Percentiles rank a stretch among this genome's conserved stretches.
Conservation (phyloP, 2,113 vertebrate genomes). For the Calidris pygmaea region DNA sequence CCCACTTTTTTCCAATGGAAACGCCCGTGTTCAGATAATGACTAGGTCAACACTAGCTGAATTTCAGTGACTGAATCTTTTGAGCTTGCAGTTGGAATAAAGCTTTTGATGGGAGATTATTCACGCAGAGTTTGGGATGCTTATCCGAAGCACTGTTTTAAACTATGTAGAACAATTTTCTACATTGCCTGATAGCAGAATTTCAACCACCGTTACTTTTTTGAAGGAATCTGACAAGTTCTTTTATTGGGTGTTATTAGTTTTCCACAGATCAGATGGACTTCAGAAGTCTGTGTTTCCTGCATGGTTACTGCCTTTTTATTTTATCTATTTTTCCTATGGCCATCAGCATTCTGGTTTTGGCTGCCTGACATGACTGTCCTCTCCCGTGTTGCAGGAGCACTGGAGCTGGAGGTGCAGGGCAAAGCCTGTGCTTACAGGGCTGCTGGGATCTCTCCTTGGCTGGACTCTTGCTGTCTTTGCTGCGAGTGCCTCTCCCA, state of each 20-base stretch:
- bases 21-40: background rate
- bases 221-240: background rate
- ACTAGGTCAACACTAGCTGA: background rate
- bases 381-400: background rate
- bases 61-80: background rate
- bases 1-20: background rate
- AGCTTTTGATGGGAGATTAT: background rate
- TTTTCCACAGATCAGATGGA: background rate
- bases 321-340: background rate
- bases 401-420: background rate
- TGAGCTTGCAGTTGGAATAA: background rate
- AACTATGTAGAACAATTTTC: background rate
- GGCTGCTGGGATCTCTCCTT: background rate
- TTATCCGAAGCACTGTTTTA: background rate
- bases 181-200: rapidly evolving
- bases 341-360: background rate
- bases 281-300: background rate
- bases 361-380: background rate
- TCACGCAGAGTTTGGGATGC: background rate
- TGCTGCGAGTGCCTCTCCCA: background rate
- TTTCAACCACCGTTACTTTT: background rate
- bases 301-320: background rate
- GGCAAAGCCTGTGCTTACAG: too few species aligned
- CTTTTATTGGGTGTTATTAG: background rate
- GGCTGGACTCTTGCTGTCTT: background rate